phyloP scores from a whole-genome alignment of 2,113 vertebrate species.

The Melanerpes formicivorus region DNA sequence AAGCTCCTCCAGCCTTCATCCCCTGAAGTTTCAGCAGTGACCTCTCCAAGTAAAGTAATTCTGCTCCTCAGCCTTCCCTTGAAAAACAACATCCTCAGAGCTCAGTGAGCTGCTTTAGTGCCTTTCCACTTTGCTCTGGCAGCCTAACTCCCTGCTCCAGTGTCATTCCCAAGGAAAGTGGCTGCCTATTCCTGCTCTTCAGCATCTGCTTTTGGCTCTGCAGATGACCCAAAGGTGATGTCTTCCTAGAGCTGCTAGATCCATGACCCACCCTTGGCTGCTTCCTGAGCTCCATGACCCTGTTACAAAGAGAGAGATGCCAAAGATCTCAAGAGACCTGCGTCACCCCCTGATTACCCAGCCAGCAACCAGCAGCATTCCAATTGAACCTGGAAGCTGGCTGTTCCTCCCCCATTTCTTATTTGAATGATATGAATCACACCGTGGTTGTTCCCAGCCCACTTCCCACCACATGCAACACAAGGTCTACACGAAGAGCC shows the following conservation, averaged over 20 bases:
- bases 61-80: not conserved
- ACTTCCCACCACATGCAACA: accelerated
- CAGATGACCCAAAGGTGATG: accelerated
- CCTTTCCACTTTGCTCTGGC: not conserved
- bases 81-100: accelerated
- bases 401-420: not conserved
- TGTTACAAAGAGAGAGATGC: not conserved
- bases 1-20: not conserved
- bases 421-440: not conserved
- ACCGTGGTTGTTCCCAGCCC: not conserved
- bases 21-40: not conserved
- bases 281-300: not conserved
- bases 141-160: accelerated
- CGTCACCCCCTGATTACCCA: not conserved
- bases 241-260: not conserved
- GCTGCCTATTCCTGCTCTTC: not conserved
- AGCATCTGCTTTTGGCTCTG: not conserved
- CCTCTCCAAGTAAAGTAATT: accelerated
- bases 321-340: not conserved
- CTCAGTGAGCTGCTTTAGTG: accelerated
- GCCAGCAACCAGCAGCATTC: not conserved
- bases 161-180: accelerated
- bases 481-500: not conserved
- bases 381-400: not conserved
- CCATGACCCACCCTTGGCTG: accelerated